Evolutionary conservation across 2,888 invertebrate species (phyloP).

Genomic region (Lepidocyrtinus sp.): DNA sequence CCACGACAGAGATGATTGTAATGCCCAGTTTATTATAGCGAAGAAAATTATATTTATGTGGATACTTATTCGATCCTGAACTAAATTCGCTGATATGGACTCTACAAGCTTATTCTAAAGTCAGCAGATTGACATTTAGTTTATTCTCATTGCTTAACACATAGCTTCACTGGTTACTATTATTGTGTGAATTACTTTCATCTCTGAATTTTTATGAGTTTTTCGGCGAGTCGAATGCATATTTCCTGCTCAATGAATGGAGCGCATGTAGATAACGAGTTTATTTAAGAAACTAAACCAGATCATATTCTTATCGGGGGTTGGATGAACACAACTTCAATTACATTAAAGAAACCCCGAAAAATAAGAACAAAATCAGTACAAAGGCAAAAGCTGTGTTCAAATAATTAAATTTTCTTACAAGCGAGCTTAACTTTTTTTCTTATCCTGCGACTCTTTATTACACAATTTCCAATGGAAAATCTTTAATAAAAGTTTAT

Average conservation of each 20-base stretch:
- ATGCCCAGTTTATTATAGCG: not conserved
- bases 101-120: no score
- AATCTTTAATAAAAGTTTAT: not conserved
- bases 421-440: no score
- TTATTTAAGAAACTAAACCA: no score
- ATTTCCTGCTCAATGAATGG: not conserved
- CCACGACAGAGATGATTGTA: not conserved
- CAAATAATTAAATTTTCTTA: not conserved
- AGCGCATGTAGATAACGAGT: not conserved
- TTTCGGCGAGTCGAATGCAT: not conserved
- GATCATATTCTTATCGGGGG: not conserved
- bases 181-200: not conserved
- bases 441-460: not conserved
- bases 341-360: no score
- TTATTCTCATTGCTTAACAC: not conserved
- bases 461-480: not conserved
- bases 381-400: no score
- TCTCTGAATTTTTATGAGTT: not conserved
- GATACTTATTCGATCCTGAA: no score
- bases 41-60: not conserved
- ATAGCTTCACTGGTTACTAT: not conserved
- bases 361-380: no score
- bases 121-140: not conserved
- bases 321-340: no score
- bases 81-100: no score